Conservation (phyloP, 2,113 vertebrate genomes). For the Cinclus mexicanus region DNA sequence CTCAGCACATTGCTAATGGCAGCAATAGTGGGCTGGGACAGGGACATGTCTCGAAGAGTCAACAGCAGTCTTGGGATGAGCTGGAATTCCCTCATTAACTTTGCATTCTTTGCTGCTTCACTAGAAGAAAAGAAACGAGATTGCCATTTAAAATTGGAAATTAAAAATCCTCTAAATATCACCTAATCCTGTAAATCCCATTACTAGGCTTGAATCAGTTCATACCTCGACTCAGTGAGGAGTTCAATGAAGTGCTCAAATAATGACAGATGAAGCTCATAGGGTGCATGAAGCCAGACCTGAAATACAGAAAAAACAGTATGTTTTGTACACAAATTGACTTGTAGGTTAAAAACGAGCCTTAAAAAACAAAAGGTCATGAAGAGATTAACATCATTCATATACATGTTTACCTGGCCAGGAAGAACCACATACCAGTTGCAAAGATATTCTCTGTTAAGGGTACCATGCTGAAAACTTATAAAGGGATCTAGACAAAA, state of each 20-base stretch:
- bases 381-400: neutral
- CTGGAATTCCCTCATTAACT: conserved; percentile 94
- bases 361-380: neutral
- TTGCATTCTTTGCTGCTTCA: conserved; percentile 94
- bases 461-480: neutral
- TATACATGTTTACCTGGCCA: neutral
- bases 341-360: neutral
- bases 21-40: conserved; percentile 92
- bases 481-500: neutral
- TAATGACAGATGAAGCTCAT: conserved; percentile 95
- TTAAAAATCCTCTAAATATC: neutral
- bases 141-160: neutral
- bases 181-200: neutral
- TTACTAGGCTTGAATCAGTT: neutral
- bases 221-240: conserved; percentile 95
- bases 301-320: conserved; percentile 62
- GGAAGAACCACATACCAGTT: neutral
- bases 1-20: conserved; percentile 94
- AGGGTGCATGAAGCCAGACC: conserved; percentile 99
- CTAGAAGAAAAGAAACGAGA: conserved; percentile 68
- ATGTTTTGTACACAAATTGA: neutral
- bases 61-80: conserved; percentile 91
- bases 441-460: neutral
- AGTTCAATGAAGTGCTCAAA: conserved; percentile 98
- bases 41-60: conserved; percentile 89